Base-by-base conservation (phyloP, 2,888 invertebrate genomes). In the Drosophila nr. medialis region DNA sequence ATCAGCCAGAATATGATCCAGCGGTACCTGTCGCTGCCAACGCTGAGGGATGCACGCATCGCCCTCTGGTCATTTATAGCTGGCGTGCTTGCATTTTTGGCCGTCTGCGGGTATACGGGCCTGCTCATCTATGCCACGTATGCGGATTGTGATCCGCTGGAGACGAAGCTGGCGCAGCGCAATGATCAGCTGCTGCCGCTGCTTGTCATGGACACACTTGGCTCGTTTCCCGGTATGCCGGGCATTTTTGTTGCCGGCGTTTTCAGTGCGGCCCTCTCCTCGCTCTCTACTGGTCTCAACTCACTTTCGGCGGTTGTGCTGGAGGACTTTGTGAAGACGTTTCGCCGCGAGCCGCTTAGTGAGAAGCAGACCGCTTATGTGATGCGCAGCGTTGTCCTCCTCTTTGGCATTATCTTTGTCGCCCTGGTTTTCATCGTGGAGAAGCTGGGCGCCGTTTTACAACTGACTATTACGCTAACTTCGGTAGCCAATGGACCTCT, bases 191-290 rank as follows among this genome's bases (percentile, higher is more conserved):
- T 98, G 21, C 92, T 98, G 61, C 98, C 98, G 0, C 92, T 97
- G 24, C 93, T 97, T 62, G 97, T 98, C 18, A 97, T 98, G 96
- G 96, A 98, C 81, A 95, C 96, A n/a, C 92, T 98, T 21, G 95
- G 96, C 0, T 94, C 95, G 51, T 94, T 95, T 92, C 96, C 96
- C 1, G 98, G 98, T 3, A 93, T 98, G 78, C 96, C 97, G 0
- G 98, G 98, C 5, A 93, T 98, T 29, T 98, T 98, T 91, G 96
- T 98, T 0, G 97, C 98, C 49, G 97, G 98, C 32, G 96, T 98
- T 1, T 98, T 98, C 88, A 97, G 98, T 93, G 98, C 98, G 18
- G 97, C 98, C 21, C 94, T 98, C 30, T 98, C 96, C 89, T 96
- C 96, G 0, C 93, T 97, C 27, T 96, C 96, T 7, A 96, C 96